Base-by-base conservation (phyloP, 2,113 vertebrate genomes). In the Piaya cayana region DNA sequence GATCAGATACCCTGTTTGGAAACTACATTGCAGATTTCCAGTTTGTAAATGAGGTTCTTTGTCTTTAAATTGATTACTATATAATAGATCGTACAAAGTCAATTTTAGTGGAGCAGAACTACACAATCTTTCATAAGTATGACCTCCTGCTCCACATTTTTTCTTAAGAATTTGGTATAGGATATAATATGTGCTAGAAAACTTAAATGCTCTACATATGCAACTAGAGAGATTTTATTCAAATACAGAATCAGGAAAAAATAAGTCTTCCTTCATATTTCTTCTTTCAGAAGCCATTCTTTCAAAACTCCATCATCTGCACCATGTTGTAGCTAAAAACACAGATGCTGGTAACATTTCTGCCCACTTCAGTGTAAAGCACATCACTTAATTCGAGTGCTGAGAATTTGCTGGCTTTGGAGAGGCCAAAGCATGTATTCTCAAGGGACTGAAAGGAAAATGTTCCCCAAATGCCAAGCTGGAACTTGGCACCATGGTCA, bases 391-490 rank as follows among this genome's bases (percentile, higher is more conserved):
- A 58, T 69, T 75, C 76, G 85, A 88, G 82, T 81, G 89, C 58
- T 94, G 85, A 64, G 79, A 95, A 94, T 86, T 91, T 63, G 42
- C 67, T 89, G 82, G 75, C 74, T 84, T 79, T 17, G 5, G 82
- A 95, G 96, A 92, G 25, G 34, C 64, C 85, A 75, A 93, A 50
- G 42, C 62, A 78, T 49, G 85, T 93, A 79, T 92, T 96, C 94
- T 92, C 85, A 90, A 82, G 91, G 78, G 84, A 90, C 65, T 88
- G 90, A 96, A 96, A 95, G 83, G 52, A 80, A 96, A 96, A 59
- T 87, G 82, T 96, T 94, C 52, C 84, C 87, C 68, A 53, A 64
- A 92, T 96, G 95, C 96, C 95, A 96, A 93, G 76, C 80, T 96
- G 95, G 86, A 96, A 96, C 88, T 97, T 97, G 94, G 95, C 92